phyloP scores from a whole-genome alignment of 1,140 invertebrate species.

The Wiebesia pumilae region DNA sequence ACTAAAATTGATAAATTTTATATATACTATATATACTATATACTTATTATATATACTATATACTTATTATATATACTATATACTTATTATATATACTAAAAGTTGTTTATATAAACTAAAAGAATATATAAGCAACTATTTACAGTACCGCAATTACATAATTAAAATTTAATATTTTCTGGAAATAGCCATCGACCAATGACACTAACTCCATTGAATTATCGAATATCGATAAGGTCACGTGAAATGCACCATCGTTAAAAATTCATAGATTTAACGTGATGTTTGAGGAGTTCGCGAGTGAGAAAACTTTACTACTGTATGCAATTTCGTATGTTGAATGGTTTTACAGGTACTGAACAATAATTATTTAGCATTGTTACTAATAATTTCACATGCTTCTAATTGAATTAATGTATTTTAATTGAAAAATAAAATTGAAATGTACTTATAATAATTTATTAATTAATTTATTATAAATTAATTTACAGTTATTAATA shows the following conservation, averaged over 20 bases:
- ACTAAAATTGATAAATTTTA: too few relatives aligned
- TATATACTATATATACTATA: too few relatives aligned
- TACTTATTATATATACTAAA: too few relatives aligned
- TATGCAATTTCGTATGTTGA: not conserved
- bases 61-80: too few relatives aligned
- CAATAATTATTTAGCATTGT: not conserved
- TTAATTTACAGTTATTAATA: too few relatives aligned
- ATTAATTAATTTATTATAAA: too few relatives aligned
- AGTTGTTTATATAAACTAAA: too few relatives aligned
- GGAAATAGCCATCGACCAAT: not conserved
- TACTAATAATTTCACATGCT: too few relatives aligned
- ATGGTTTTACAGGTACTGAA: not conserved
- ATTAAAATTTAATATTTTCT: not conserved
- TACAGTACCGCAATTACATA: not conserved
- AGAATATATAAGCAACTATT: not conserved
- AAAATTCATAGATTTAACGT: not conserved
- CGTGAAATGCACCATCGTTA: not conserved
- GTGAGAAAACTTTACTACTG: not conserved
- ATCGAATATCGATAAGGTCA: conserved; percentile 17
- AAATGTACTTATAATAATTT: not conserved
- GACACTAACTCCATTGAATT: not conserved
- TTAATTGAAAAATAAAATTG: not conserved
- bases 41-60: too few relatives aligned
- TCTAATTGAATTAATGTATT: too few relatives aligned
- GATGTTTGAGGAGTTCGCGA: not conserved